Conservation (phyloP, 2,113 vertebrate species). For the Semicossyphus pulcher region DNA sequence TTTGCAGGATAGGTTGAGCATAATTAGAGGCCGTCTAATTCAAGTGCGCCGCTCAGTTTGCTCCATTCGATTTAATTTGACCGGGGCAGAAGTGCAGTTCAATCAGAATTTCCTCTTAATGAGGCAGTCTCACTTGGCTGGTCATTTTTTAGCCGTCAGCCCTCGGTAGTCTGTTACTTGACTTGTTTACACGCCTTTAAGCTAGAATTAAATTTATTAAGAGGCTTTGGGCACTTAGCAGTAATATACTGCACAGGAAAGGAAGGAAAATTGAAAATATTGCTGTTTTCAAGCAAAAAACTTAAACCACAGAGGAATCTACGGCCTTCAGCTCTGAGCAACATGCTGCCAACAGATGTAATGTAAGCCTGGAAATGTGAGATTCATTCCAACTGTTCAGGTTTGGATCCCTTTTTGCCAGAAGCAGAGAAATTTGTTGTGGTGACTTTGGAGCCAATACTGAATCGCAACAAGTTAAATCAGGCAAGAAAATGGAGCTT, state of each 20-base stretch:
- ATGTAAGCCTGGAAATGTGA: neutral
- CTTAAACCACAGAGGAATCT: no score
- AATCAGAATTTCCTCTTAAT: slow-evolving; percentile 39
- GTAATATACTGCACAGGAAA: neutral
- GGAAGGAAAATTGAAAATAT: neutral
- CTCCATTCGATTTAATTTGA: slow-evolving; percentile 33
- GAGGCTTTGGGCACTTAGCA: neutral
- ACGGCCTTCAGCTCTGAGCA: neutral
- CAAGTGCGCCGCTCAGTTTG: slow-evolving; percentile 1
- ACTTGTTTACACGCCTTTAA: slow-evolving; percentile 24
- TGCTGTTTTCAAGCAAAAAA: neutral
- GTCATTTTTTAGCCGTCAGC: neutral
- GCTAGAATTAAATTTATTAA: slow-evolving; percentile 9
- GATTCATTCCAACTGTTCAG: slow-evolving; percentile 1
- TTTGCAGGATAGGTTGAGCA: neutral
- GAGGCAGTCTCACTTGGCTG: slow-evolving; percentile 3
- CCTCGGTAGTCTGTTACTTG: neutral
- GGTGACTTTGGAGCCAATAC: neutral
- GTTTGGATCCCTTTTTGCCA: neutral
- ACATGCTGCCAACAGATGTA: neutral
- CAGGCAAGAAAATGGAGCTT: no score
- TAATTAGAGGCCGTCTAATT: slow-evolving; percentile 7
- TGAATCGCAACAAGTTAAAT: no score
- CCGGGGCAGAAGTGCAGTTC: slow-evolving; percentile 18
- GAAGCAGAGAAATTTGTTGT: neutral